These are phyloP conservation scores for Platanista minor DNA, from an alignment of 2,113 vertebrate species.

Conservation along the genomic window DNA sequence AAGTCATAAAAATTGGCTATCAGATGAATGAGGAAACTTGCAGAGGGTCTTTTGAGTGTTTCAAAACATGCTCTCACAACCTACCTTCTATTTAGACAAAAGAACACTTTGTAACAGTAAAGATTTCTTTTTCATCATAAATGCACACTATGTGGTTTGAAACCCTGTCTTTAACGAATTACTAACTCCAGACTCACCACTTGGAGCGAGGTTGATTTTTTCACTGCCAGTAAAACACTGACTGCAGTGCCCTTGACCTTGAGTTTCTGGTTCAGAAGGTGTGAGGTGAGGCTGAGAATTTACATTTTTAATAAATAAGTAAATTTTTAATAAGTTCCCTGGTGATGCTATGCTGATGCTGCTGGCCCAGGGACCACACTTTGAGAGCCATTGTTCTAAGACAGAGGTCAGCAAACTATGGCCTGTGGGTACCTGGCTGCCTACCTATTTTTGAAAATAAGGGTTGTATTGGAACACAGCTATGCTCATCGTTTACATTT, in stretches of 20 bases:
- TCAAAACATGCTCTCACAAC: rapidly evolving
- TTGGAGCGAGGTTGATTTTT: background rate
- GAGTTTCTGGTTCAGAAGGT: background rate
- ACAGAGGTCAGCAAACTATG: background rate
- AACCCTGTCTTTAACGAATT: background rate
- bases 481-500: background rate
- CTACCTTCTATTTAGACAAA: background rate
- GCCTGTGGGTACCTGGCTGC: background rate
- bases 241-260: background rate
- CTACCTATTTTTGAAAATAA: background rate
- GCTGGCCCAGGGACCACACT: background rate
- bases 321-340: background rate
- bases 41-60: background rate
- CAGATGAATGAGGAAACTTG: background rate
- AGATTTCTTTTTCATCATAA: background rate
- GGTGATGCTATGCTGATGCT: background rate
- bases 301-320: background rate
- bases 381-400: background rate
- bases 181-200: background rate
- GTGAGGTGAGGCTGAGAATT: background rate
- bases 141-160: background rate
- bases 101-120: background rate
- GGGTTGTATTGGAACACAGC: background rate
- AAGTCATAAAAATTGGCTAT: conserved; percentile 5
- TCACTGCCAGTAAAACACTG: background rate